Conservation (phyloP, 2,888 invertebrate genomes). For the Drosophila austrosaltans region DNA sequence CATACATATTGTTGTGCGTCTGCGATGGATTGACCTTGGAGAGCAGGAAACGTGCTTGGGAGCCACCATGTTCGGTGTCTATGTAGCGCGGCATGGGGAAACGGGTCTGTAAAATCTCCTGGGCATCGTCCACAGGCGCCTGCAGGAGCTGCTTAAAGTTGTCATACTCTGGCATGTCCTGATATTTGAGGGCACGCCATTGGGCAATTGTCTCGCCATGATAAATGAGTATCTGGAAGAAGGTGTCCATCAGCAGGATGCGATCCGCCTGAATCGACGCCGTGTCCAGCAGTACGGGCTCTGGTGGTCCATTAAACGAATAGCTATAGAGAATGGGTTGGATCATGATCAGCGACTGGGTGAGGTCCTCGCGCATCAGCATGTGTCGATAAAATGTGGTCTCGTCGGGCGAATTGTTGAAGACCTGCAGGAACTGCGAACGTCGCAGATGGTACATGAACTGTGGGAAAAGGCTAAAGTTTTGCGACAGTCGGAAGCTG, state of each 20-base stretch:
- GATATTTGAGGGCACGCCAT: conserved; percentile 97
- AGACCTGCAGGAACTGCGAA: conserved; percentile 99
- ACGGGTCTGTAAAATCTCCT: conserved; percentile 96
- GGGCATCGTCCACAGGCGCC: conserved; percentile 98
- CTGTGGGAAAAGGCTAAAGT: conserved; percentile 99
- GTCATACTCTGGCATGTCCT: conserved; percentile 98
- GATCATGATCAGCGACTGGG: conserved; percentile 99
- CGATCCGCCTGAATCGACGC: conserved; percentile 98
- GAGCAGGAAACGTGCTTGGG: conserved; percentile 98
- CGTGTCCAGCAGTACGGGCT: conserved; percentile 98
- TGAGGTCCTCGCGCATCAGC: conserved; percentile 98
- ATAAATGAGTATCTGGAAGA: conserved; percentile 99
- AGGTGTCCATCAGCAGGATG: conserved; percentile 99
- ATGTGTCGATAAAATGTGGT: conserved; percentile 99
- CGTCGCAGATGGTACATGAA: conserved; percentile 99
- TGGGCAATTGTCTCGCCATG: conserved; percentile 99
- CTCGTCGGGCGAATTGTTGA: conserved; percentile 99
- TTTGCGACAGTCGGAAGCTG: conserved; percentile 97
- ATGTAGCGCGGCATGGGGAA: conserved; percentile 99
- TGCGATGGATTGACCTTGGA: conserved; percentile 99
- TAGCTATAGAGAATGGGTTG: conserved; percentile 99
- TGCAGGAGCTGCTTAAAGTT: conserved; percentile 96
- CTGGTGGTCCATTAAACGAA: conserved; percentile 98
- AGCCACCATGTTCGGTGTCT: conserved; percentile 99
- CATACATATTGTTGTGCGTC: conserved; percentile 99